phyloP scores from a whole-genome alignment of 2,113 vertebrate genomes.

The Caranx melampygus region DNA sequence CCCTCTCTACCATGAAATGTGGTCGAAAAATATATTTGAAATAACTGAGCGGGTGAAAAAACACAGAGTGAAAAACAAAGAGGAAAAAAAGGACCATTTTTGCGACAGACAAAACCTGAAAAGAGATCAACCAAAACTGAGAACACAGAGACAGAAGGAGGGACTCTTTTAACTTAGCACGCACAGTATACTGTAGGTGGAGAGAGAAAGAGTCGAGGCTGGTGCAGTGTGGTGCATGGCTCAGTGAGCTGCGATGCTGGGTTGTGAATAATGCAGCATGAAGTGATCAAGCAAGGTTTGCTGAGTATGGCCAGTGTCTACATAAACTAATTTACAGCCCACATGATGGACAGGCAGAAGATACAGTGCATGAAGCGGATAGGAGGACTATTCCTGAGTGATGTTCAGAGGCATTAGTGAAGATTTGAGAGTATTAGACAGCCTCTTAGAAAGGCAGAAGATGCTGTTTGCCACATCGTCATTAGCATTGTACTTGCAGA shows the following conservation, averaged over 20 bases:
- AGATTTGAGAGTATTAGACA: background rate
- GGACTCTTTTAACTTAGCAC: background rate
- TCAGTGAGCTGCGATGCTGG: slow-evolving; percentile 13
- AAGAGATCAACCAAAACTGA: background rate
- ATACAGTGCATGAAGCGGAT: background rate
- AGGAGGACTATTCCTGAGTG: background rate
- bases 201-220: slow-evolving; percentile 15
- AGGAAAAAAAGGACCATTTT: background rate
- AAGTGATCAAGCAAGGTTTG: slow-evolving; percentile 23
- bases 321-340: slow-evolving; percentile 26
- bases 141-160: background rate
- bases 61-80: too few relatives aligned
- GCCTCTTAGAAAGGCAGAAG: background rate
- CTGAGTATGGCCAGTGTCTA: slow-evolving; percentile 20
- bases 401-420: background rate
- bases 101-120: background rate
- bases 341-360: background rate
- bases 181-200: background rate
- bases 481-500: background rate
- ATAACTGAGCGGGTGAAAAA: background rate
- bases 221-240: slow-evolving; percentile 53
- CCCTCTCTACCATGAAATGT: too few relatives aligned
- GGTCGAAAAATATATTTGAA: background rate
- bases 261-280: slow-evolving; percentile 66
- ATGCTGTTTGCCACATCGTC: background rate